These are phyloP conservation scores for Phasia obesa DNA, from an alignment of 2,888 invertebrate genomes.

Conservation along the genomic window DNA sequence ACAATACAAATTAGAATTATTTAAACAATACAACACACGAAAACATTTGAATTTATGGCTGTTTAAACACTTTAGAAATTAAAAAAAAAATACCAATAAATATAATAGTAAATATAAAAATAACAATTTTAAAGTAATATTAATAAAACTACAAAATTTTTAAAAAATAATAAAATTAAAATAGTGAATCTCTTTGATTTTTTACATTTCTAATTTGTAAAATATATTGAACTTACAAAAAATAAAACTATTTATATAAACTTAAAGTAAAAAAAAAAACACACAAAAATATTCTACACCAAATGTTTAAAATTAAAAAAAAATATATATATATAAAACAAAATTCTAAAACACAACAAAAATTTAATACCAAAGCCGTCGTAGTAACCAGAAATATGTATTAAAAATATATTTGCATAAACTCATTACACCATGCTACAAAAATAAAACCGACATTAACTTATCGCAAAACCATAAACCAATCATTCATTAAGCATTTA, in stretches of 20 bases:
- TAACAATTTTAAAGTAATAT: slow-evolving; percentile 30
- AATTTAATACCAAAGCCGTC: slow-evolving; percentile 48
- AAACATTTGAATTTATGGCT: slow-evolving; percentile 80
- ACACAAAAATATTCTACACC: slow-evolving; percentile 23
- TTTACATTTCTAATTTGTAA: slow-evolving; percentile 53
- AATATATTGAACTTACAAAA: slow-evolving; percentile 68
- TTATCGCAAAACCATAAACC: background rate
- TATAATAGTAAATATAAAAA: slow-evolving; percentile 49
- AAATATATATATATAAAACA: slow-evolving; percentile 35
- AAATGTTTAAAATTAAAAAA: slow-evolving; percentile 38
- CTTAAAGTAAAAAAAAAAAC: slow-evolving; percentile 50
- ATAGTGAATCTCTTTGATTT: slow-evolving; percentile 18
- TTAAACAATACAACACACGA: slow-evolving; percentile 66
- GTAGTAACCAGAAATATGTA: slow-evolving; percentile 33
- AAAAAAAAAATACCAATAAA: slow-evolving; percentile 63
- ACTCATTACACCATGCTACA: background rate
- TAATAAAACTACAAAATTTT: slow-evolving; percentile 58
- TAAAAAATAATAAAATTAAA: slow-evolving; percentile 1
- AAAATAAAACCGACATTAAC: background rate
- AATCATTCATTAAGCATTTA: slow-evolving; percentile 28
- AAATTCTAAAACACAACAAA: slow-evolving; percentile 39
- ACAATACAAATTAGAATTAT: slow-evolving; percentile 52
- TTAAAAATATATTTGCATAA: slow-evolving; percentile 19
- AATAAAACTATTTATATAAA: slow-evolving; percentile 50
- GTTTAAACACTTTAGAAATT: slow-evolving; percentile 75